Evolutionary conservation across 2,797 vertebrate species (phyloP), one percentile per base, ranked within the genome.

Genomic region (Acropternis orthonyx): DNA sequence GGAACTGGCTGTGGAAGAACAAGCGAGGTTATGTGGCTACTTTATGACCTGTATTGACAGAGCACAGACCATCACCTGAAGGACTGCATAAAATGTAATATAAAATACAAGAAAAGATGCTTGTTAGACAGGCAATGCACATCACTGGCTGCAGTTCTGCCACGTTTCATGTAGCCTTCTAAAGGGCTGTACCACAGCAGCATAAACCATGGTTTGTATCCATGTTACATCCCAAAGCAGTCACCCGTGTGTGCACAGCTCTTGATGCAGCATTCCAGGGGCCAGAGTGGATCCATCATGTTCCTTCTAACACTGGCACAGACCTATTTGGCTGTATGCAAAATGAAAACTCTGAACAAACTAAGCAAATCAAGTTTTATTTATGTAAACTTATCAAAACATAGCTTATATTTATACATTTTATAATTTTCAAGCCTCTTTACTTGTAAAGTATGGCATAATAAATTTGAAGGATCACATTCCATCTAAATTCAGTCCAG

Each of bases 331-430:
- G 3, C 14, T 66, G 65, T 7, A 54, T 87, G 72, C 65, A 94
- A 80, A 96, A 95, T 32, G 65, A 93, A 88, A 91, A 88, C 82
- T 89, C 84, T 67, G 87, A 85, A n/a, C 58, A 84, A 85, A n/a
- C 91, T 59, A 59, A 0, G 30, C 16, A 85, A 51, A 66, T 28
- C 43, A 81, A 58, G 46, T 58, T 95, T 94, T 93, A 93, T 92
- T 95, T 30, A 24, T 11, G 41, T 6, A 4, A 36, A 15, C 34
- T 51, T 46, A 8, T 39, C 51, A 69, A 52, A 77, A 54, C 36
- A 43, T 10, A 41, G 59, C 30, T 75, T 80, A 7, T 26, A 39
- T 67, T 72, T 52, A 74, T 16, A 71, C 58, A 54, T 30, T 3
- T 10, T 30, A 3, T 19, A 2, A 14, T 72, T 88, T 41, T n/a